Percentiles rank a stretch among this genome's conserved stretches.
Evolutionary conservation across 2,113 vertebrate species (phyloP).

Genomic region (Paramormyrops kingsleyae): DNA sequence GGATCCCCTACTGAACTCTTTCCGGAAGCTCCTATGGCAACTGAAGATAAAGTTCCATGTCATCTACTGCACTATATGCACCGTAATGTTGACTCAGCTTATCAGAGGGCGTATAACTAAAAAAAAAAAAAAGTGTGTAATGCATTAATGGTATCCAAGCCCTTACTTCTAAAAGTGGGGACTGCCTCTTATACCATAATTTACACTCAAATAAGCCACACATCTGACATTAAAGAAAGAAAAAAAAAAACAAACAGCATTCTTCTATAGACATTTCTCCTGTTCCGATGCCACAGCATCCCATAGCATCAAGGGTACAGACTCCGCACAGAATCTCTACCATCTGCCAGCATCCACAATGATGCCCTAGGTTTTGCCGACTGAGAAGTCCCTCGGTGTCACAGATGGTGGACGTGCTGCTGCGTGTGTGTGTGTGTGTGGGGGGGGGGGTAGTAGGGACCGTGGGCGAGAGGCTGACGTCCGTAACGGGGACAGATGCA

Average conservation of each 20-base stretch:
- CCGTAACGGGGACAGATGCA: not conserved
- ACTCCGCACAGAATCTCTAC: not conserved
- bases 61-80: not conserved
- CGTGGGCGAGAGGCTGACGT: not conserved
- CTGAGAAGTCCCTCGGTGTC: not conserved
- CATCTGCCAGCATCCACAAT: not conserved
- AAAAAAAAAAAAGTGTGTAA: not conserved
- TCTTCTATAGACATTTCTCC: not conserved
- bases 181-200: not conserved
- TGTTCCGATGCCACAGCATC: no score
- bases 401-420: not conserved
- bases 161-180: not conserved
- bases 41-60: not conserved
- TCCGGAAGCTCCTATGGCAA: not conserved
- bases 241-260: not conserved
- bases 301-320: not conserved
- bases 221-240: not conserved
- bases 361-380: not conserved
- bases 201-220: not conserved
- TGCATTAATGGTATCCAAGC: constrained; percentile 9
- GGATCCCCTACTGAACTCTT: no score
- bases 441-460: not conserved
- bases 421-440: no score
- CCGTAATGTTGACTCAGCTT: not conserved
- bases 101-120: not conserved